Evolutionary conservation across 2,797 vertebrate species (phyloP), one percentile per base, ranked within the genome.

Genomic region (Psittacula echo): DNA sequence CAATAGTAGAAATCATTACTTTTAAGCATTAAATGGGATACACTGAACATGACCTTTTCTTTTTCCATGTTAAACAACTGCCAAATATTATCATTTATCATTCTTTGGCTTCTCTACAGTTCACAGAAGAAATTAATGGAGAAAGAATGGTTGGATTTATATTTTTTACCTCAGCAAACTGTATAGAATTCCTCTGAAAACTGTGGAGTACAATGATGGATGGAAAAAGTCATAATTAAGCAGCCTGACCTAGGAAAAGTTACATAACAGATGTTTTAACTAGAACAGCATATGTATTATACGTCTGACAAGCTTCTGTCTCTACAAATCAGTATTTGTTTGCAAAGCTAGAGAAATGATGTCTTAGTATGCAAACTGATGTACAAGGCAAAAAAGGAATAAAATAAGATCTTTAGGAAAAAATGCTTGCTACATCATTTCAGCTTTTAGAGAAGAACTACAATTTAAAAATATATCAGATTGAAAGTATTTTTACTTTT

Each of bases 251-350:
- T 42, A 86, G 45, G 58, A 74, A 58, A 86, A 84, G 73, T 84
- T 90, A 75, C 7, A 12, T 62, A 94, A 75, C 42, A 84, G 76
- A 84, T 54, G 13, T 71, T 83, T 72, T 68, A 84, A 19, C 58
- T 84, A 62, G 8, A 78, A 10, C 47, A 95, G 41, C 30, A 66
- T 86, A 81, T 78, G 26, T 37, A 75, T 62, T 78, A 34, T 50
- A 90, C 26, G 76, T 92, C n/a, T 79, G 79, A 92, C 66, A 87
- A 70, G 41, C 11, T 83, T 71, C 75, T 87, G 48, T 85, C 68
- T 90, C 47, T 70, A 47, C 45, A 86, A 82, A 86, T 58, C 7
- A 29, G 30, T 42, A 60, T 9, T 67, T 92, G 47, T 66, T 82
- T 85, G 58, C 37, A 92, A 92, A 85, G 23, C 17, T 61, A 39